phyloP scores from a whole-genome alignment of 2,113 vertebrate genomes.

The Myrmecophaga tridactyla region DNA sequence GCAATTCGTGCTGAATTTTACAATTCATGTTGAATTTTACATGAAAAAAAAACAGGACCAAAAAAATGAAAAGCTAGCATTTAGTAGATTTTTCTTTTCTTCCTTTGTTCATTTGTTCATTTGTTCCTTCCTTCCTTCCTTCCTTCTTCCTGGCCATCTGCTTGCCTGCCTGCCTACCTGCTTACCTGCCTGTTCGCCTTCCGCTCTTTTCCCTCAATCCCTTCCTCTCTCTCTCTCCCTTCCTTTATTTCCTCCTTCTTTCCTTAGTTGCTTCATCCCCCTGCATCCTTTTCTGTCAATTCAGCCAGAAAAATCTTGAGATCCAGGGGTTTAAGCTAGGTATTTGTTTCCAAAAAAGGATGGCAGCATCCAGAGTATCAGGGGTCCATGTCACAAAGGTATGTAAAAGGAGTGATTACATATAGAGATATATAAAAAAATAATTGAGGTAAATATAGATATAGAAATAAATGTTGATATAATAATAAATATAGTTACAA shows the following conservation, averaged over 20 bases:
- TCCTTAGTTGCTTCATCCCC: background rate
- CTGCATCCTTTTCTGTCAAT: background rate
- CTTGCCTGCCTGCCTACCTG: background rate
- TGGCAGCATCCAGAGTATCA: background rate
- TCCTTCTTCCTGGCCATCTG: background rate
- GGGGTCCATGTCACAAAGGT: background rate
- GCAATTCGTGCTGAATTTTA: background rate
- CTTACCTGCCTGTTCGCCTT: too few relatives aligned
- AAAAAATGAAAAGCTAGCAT: background rate
- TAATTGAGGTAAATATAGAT: background rate
- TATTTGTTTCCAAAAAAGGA: background rate
- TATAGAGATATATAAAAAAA: background rate
- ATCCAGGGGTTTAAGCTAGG: rapidly evolving
- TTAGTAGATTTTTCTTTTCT: background rate
- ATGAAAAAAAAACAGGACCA: background rate
- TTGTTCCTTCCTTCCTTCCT: too few relatives aligned
- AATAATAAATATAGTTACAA: background rate
- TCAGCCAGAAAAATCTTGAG: background rate
- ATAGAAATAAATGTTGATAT: background rate
- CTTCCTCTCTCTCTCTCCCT: too few relatives aligned
- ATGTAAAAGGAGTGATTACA: background rate
- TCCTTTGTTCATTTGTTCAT: too few relatives aligned
- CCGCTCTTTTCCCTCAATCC: too few relatives aligned
- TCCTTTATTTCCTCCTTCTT: background rate
- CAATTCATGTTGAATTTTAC: too few relatives aligned